Base-by-base conservation (phyloP, 1,140 invertebrate genomes). In the Elymnias hypermnestra region DNA sequence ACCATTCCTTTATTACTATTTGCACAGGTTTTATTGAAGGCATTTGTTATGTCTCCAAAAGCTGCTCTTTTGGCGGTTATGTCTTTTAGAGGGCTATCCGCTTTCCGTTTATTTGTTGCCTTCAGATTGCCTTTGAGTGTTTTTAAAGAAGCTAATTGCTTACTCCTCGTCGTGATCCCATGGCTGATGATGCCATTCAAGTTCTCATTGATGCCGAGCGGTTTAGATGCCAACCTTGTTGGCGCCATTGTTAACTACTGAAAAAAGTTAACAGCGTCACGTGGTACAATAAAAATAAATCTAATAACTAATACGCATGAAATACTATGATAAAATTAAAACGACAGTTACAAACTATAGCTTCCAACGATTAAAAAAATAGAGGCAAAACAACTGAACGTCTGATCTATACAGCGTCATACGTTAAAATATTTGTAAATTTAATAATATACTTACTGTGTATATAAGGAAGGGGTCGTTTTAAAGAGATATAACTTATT, bases 41-140 rank as follows among this genome's bases (percentile, higher is more conserved):
- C 91, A 87, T 94, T 94, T 2, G 93, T 94, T 33, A 94, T 89
- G 64, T 95, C 93, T 52, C 91, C 92, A 60, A 95, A 90, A 1
- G 92, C 92, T 41, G 90, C 90, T 63, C 92, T 84, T 71, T 94
- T 94, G 2, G 81, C 86, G 7, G 72, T 85, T 42, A 68, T 66
- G 64, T 89, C 88, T 74, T 89, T 89, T 13, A 87, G 53, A 7
- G 89, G 89, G 46, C 88, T 89, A 47, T 88, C 88, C 6, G 89
- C 89, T 84, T 90, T 89, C 64, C 89, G 71, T 65, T 90, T 84
- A 31, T 79, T 81, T 49, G 81, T 72, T 19, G 70, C 68, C 75
- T 68, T 65, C 42, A 78, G 55, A 47, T 53, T 57, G 50, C 75
- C 74, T 63, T 84, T 84, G 40, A 69, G 74, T 15, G 53, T 73